These are phyloP conservation scores for Cyprinella venusta DNA, from an alignment of 2,797 vertebrate species.

Conservation along the genomic window DNA sequence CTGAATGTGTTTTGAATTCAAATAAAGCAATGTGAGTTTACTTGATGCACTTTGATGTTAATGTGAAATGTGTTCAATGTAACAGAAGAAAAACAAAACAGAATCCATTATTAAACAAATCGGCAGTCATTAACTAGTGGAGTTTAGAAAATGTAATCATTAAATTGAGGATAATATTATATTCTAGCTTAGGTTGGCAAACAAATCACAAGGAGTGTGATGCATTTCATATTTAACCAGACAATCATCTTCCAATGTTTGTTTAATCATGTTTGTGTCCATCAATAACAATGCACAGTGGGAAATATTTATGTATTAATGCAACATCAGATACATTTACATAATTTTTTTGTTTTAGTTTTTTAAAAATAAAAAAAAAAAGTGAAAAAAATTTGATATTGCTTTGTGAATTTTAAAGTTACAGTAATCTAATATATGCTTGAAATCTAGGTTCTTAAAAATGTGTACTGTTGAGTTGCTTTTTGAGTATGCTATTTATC, in stretches of 20 bases:
- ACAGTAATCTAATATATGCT: background rate
- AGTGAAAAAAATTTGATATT: background rate
- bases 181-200: background rate
- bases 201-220: background rate
- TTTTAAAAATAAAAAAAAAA: background rate
- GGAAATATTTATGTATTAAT: background rate
- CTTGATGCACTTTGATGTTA: background rate
- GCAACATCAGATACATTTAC: background rate
- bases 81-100: background rate
- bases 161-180: background rate
- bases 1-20: conserved; percentile 14
- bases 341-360: background rate
- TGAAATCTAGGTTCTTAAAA: background rate
- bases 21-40: background rate
- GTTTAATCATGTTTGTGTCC: background rate
- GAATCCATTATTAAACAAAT: background rate
- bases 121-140: background rate
- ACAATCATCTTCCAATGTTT: background rate
- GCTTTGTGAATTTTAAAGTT: background rate
- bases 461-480: conserved; percentile 47
- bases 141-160: background rate
- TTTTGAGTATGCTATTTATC: conserved; percentile 58
- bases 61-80: background rate
- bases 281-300: background rate
- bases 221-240: background rate